Evolutionary conservation across 1,140 invertebrate genomes (phyloP).

Genomic region (Amphibalanus amphitrite): DNA sequence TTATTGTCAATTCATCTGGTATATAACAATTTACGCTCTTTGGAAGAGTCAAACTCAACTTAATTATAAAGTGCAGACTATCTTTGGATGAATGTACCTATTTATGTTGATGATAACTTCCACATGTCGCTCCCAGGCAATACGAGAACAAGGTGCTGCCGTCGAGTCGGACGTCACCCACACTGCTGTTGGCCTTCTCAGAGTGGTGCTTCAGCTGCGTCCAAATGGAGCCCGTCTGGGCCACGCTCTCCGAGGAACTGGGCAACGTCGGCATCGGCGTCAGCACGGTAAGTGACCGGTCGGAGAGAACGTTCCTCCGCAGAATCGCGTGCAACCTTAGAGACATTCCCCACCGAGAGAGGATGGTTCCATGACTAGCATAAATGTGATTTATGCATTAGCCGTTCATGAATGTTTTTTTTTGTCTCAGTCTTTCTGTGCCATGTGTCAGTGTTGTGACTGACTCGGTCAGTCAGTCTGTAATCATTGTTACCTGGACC

Average conservation of each 20-base stretch:
- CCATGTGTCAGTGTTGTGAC: too few relatives aligned
- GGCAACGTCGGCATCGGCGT: conserved; percentile 41
- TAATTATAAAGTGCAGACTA: too few relatives aligned
- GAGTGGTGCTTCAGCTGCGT: conserved; percentile 86
- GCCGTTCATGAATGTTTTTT: too few relatives aligned
- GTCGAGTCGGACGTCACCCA: conserved; percentile 57
- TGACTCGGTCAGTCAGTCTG: too few relatives aligned
- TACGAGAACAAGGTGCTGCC: conserved; percentile 72
- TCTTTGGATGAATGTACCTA: background rate
- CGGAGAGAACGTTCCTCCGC: too few relatives aligned
- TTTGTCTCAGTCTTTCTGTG: too few relatives aligned
- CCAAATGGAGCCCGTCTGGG: conserved; percentile 58
- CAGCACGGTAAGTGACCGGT: conserved; percentile 14
- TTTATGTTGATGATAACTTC: conserved; percentile 11
- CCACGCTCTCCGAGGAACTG: conserved; percentile 61
- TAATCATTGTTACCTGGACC: too few relatives aligned
- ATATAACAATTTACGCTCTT: conserved; percentile 10
- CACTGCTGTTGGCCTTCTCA: conserved; percentile 72
- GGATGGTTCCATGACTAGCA: too few relatives aligned
- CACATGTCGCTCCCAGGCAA: conserved; percentile 37
- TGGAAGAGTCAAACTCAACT: too few relatives aligned
- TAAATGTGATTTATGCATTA: too few relatives aligned
- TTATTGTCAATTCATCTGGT: conserved; percentile 2
- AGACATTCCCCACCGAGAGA: too few relatives aligned
- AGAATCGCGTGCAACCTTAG: too few relatives aligned